These are phyloP conservation scores for Ailurus styani DNA, from an alignment of 2,113 vertebrate genomes.

Conservation along the genomic window DNA sequence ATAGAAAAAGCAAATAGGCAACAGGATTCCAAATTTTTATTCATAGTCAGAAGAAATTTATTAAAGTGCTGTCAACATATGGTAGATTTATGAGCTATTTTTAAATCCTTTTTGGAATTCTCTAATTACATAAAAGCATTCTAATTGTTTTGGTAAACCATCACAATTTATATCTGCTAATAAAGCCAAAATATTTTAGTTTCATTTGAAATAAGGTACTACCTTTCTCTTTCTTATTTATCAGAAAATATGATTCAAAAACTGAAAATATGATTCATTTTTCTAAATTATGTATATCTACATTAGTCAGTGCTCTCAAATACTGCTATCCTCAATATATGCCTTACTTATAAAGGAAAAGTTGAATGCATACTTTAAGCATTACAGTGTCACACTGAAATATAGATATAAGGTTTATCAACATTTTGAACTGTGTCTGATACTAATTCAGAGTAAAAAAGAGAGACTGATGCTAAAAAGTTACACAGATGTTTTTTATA, in stretches of 20 bases:
- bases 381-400: neutral
- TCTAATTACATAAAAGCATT: slow-evolving; percentile 65
- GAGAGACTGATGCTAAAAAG: neutral
- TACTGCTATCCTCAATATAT: neutral
- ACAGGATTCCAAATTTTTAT: slow-evolving; percentile 55
- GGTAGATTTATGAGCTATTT: slow-evolving; percentile 69
- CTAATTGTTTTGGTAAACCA: slow-evolving; percentile 52
- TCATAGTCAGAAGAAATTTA: slow-evolving; percentile 59
- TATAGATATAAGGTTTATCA: neutral
- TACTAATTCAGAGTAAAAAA: slow-evolving; percentile 17
- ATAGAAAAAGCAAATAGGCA: slow-evolving; percentile 57
- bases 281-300: neutral
- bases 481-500: neutral
- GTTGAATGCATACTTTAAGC: neutral
- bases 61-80: slow-evolving; percentile 51
- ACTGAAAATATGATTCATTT: neutral
- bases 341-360: neutral
- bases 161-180: slow-evolving; percentile 56
- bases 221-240: neutral
- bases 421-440: neutral
- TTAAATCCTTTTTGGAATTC: slow-evolving; percentile 63
- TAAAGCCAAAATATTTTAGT: slow-evolving; percentile 43
- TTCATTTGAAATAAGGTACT: slow-evolving; percentile 25
- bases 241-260: slow-evolving; percentile 27
- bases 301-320: neutral